Evolutionary conservation across 2,113 vertebrate species (phyloP).

Genomic region (Campylomormyrus tamandua): DNA sequence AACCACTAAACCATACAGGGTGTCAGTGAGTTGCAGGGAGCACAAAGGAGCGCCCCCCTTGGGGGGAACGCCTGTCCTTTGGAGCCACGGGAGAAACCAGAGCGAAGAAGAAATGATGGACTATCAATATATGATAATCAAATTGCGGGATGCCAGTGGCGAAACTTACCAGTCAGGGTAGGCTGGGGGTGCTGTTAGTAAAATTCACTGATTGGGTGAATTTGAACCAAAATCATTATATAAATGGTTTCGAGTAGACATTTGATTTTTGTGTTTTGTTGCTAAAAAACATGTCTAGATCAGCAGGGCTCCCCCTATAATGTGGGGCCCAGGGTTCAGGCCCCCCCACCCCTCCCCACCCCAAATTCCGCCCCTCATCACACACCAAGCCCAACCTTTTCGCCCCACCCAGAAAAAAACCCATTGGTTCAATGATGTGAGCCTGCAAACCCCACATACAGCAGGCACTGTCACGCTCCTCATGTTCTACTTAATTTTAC

Average conservation of each 20-base stretch:
- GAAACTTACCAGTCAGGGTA: too few relatives aligned
- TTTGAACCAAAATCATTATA: background rate
- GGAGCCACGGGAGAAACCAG: background rate
- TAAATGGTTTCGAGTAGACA: background rate
- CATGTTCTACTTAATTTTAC: background rate
- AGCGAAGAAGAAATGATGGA: background rate
- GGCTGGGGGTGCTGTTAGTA: background rate
- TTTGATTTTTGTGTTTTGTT: background rate
- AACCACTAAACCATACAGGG: background rate
- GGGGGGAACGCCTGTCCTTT: background rate
- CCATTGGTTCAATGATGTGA: background rate
- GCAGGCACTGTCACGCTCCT: background rate
- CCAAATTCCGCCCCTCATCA: background rate
- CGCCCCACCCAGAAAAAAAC: background rate
- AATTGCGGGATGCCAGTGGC: background rate
- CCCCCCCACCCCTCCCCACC: too few relatives aligned
- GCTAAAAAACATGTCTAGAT: background rate
- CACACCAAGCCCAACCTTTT: background rate
- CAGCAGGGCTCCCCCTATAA: background rate
- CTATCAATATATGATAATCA: background rate
- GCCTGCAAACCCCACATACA: background rate
- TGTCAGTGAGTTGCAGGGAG: background rate
- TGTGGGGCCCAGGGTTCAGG: background rate
- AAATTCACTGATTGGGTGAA: background rate
- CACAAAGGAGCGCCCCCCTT: background rate